These are phyloP conservation scores for Leptosomus discolor DNA, from an alignment of 2,113 vertebrate genomes.

Conservation along the genomic window DNA sequence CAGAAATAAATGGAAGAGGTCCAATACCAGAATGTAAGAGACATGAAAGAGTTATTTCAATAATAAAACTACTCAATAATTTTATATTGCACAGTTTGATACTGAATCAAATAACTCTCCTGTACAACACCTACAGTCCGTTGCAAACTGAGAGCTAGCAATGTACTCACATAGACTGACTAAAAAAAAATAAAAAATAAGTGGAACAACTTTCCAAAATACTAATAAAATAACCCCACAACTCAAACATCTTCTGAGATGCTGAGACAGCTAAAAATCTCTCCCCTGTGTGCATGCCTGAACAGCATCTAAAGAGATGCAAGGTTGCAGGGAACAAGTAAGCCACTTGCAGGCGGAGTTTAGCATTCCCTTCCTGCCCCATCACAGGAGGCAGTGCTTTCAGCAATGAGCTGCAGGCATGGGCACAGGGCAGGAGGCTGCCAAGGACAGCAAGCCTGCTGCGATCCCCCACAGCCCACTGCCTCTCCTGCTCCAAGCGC, in stretches of 20 bases:
- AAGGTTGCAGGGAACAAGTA: neutral
- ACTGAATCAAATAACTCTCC: neutral
- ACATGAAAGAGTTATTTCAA: constrained; percentile 14
- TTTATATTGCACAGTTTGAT: neutral
- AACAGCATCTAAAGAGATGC: neutral
- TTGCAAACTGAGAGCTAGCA: neutral
- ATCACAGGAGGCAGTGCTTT: neutral
- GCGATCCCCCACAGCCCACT: neutral
- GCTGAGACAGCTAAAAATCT: neutral
- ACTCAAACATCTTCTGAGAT: neutral
- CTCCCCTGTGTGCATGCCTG: neutral
- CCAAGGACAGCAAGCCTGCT: neutral
- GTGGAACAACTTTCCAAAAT: neutral
- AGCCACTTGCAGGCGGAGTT: neutral
- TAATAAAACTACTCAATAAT: neutral
- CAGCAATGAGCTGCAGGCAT: neutral
- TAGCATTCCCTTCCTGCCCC: neutral
- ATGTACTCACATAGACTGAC: neutral
- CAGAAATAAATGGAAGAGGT: constrained; percentile 12
- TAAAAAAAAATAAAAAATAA: neutral
- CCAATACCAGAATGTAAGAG: neutral
- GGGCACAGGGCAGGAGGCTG: neutral
- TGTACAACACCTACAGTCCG: neutral
- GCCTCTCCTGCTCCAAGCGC: neutral
- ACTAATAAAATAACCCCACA: neutral